Evolutionary conservation across 2,888 invertebrate species (phyloP).

Genomic region (Synanthedon vespiformis): DNA sequence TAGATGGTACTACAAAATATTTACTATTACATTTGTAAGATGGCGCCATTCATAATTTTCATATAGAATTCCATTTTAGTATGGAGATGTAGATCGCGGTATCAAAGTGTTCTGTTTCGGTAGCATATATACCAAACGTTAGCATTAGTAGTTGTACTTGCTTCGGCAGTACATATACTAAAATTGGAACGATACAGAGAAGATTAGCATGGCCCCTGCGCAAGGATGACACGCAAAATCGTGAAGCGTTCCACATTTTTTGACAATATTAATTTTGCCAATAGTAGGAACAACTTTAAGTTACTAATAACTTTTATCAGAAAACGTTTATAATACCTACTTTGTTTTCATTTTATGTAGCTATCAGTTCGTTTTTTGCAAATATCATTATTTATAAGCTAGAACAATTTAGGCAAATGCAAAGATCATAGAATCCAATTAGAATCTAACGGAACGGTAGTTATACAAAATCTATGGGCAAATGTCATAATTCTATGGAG

Average conservation of each 20-base stretch:
- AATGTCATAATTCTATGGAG: too few relatives aligned
- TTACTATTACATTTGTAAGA: neutral
- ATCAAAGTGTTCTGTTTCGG: conserved; percentile 3
- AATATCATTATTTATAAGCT: too few relatives aligned
- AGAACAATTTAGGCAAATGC: too few relatives aligned
- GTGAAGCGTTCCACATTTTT: conserved; percentile 3
- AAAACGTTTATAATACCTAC: too few relatives aligned
- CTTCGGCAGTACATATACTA: conserved; percentile 40
- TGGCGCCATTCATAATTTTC: neutral
- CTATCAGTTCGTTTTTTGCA: too few relatives aligned
- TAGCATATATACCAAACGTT: conserved; percentile 7
- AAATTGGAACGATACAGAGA: conserved; percentile 24
- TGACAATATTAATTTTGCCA: neutral
- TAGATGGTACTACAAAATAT: neutral
- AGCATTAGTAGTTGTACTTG: conserved; percentile 12
- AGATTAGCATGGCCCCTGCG: conserved; percentile 5
- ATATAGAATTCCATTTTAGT: neutral
- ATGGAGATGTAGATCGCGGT: conserved; percentile 7
- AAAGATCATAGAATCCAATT: too few relatives aligned
- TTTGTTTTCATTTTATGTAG: too few relatives aligned
- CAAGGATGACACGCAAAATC: conserved; percentile 5
- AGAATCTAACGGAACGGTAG: too few relatives aligned
- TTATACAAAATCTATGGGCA: too few relatives aligned
- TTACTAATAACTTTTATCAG: too few relatives aligned
- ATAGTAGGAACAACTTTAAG: too few relatives aligned